Percentiles rank a stretch among this genome's conserved stretches.
Conservation (phyloP, 2,888 invertebrate genomes). For the Habrosyne pyritoides region DNA sequence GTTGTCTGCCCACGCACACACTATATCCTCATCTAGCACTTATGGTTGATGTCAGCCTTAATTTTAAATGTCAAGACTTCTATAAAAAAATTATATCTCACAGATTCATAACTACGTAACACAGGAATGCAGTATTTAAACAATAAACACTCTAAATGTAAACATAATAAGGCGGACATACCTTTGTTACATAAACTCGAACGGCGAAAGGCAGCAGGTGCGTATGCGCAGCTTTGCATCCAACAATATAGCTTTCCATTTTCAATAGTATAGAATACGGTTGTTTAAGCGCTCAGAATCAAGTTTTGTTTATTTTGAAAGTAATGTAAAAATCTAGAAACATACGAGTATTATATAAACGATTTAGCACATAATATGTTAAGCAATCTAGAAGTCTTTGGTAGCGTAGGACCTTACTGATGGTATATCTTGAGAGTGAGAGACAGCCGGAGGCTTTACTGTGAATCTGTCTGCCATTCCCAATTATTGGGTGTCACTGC, state of each 20-base stretch:
- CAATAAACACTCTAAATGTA: constrained; percentile 5
- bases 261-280: constrained; percentile 22
- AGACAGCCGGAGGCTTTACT: too few relatives aligned
- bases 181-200: constrained; percentile 14
- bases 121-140: neutral
- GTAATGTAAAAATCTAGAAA: too few relatives aligned
- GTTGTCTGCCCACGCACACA: neutral
- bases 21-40: neutral
- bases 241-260: constrained; percentile 39
- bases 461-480: too few relatives aligned
- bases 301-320: constrained; percentile 19
- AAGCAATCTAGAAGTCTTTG: too few relatives aligned
- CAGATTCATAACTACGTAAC: neutral
- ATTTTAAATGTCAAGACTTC: neutral
- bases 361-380: too few relatives aligned
- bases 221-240: constrained; percentile 28
- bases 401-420: too few relatives aligned
- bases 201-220: constrained; percentile 44
- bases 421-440: too few relatives aligned
- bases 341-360: too few relatives aligned
- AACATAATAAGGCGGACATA: constrained; percentile 3
- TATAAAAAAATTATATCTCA: neutral
- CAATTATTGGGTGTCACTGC: too few relatives aligned
- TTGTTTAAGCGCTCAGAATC: constrained; percentile 18
- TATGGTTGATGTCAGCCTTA: neutral